These are phyloP conservation scores for Punctoribates punctum DNA, from an alignment of 2,888 invertebrate genomes.

Conservation along the genomic window DNA sequence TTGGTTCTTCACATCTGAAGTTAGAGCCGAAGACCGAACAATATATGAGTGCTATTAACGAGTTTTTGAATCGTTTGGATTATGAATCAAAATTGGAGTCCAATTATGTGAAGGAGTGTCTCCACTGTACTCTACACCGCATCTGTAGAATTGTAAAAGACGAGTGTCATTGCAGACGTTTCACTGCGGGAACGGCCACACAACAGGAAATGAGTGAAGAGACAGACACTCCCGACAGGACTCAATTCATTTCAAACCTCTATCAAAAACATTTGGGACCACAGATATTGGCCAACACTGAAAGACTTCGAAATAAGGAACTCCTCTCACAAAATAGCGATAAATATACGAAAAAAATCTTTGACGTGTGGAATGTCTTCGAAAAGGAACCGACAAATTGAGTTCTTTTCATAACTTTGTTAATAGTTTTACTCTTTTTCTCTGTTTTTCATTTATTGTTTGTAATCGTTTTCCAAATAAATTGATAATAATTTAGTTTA, in stretches of 20 bases:
- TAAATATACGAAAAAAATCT: background rate
- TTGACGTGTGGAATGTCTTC: background rate
- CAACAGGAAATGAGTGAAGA: background rate
- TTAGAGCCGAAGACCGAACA: background rate
- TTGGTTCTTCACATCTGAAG: background rate
- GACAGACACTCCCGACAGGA: background rate
- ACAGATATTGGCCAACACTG: background rate
- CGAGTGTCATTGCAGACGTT: background rate
- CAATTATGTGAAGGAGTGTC: background rate
- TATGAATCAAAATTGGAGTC: background rate
- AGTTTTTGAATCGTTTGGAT: background rate
- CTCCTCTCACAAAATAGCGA: background rate
- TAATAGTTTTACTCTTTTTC: too few relatives aligned
- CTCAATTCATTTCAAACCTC: background rate
- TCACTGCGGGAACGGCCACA: background rate
- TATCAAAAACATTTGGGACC: background rate
- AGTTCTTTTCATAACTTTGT: too few relatives aligned
- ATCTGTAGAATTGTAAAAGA: background rate
- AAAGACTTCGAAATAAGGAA: background rate
- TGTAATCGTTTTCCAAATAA: too few relatives aligned
- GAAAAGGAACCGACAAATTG: too few relatives aligned
- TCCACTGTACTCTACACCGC: background rate
- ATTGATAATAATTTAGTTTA: too few relatives aligned
- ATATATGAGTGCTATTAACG: background rate
- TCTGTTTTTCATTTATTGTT: too few relatives aligned